These are phyloP conservation scores for Tigriopus californicus DNA, from an alignment of 2,888 invertebrate genomes.

Conservation along the genomic window DNA sequence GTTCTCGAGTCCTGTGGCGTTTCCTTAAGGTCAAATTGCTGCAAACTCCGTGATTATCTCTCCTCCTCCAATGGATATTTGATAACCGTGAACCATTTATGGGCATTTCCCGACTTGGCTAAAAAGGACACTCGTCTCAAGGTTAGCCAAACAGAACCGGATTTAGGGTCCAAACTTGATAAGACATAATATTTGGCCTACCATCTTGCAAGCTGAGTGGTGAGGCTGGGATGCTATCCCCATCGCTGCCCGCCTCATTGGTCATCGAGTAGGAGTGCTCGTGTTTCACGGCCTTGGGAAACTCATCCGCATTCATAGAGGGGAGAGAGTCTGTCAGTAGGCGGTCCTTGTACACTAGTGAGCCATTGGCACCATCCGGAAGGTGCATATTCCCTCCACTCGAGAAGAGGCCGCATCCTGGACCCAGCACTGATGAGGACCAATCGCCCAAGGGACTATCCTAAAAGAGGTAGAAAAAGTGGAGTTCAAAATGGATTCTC, in stretches of 20 bases:
- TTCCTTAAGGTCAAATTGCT: too few species aligned
- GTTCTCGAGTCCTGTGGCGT: too few species aligned
- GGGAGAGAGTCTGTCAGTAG: conserved; percentile 62
- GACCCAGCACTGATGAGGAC: conserved; percentile 13
- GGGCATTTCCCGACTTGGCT: too few species aligned
- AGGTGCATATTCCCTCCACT: not conserved
- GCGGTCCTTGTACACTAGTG: conserved; percentile 52
- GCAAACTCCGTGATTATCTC: too few species aligned
- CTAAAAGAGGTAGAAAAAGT: not conserved
- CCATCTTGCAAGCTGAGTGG: conserved; percentile 32
- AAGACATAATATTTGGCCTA: not conserved
- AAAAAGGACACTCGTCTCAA: not conserved
- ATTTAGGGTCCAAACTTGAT: not conserved
- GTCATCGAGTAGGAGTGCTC: conserved; percentile 58
- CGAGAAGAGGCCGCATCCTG: conserved; percentile 21
- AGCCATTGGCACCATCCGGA: not conserved
- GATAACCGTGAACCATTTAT: too few species aligned
- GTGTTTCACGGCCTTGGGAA: conserved; percentile 51
- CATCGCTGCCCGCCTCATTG: conserved; percentile 35
- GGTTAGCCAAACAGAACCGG: not conserved
- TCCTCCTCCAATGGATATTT: too few species aligned
- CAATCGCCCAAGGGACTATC: conserved; percentile 2
- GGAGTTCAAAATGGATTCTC: too few species aligned
- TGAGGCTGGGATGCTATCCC: conserved; percentile 38
- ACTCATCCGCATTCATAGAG: conserved; percentile 40